phyloP scores from a whole-genome alignment of 2,888 invertebrate genomes.

The Entomobrya proxima region DNA sequence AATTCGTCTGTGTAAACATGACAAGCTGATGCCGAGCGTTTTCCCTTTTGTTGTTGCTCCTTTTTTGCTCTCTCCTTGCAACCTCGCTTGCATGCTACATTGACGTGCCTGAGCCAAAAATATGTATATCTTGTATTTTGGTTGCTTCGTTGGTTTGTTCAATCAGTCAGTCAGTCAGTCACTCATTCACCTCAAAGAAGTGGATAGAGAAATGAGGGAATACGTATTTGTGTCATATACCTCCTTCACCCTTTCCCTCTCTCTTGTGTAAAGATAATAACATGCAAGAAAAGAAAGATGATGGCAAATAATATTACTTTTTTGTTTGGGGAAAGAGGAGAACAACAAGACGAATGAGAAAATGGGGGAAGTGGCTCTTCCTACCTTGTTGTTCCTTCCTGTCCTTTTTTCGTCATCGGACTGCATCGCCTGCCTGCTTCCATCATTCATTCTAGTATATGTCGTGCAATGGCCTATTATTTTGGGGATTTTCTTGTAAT shows the following conservation, averaged over 20 bases:
- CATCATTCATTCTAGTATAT: no score
- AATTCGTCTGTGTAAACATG: slow-evolving; percentile 49
- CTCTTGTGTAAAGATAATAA: slow-evolving; percentile 9
- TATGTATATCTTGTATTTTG: not conserved
- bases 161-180: slow-evolving; percentile 41
- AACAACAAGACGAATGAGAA: slow-evolving; percentile 1
- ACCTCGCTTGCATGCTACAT: not conserved
- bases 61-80: not conserved
- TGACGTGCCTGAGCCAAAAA: slow-evolving; percentile 21
- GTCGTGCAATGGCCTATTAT: not conserved
- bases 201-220: slow-evolving; percentile 1
- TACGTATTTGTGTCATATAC: not conserved
- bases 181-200: not conserved
- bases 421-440: not conserved
- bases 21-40: slow-evolving; percentile 44
- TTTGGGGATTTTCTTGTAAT: not conserved
- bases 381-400: slow-evolving; percentile 60
- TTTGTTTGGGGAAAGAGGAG: slow-evolving; percentile 3
- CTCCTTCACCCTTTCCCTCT: not conserved
- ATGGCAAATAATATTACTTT: slow-evolving; percentile 14
- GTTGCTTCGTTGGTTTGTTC: slow-evolving; percentile 1
- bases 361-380: slow-evolving; percentile 56
- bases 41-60: slow-evolving; percentile 29
- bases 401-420: slow-evolving; percentile 38
- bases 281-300: slow-evolving; percentile 21